Evolutionary conservation across 2,888 invertebrate genomes (phyloP), one percentile per base, ranked within the genome.

Genomic region (Julus scandinavius): DNA sequence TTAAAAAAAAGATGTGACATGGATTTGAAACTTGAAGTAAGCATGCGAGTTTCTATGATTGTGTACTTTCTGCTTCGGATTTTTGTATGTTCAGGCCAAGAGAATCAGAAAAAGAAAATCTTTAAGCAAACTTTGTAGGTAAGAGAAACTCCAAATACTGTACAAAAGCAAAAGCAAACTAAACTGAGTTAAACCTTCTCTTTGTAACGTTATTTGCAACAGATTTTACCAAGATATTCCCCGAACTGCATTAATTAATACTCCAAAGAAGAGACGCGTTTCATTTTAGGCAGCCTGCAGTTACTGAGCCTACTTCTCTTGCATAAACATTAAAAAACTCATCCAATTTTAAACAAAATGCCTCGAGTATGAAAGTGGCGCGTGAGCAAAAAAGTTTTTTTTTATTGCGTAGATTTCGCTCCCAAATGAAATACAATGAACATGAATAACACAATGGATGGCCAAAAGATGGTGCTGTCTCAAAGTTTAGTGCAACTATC

Each of bases 401-500:
- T 80, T 80, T 80, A 80, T 29, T 80, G 80, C 80, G 29, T 29
- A 80, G 80, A 38, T 80, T 80, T 80, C 38, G 29, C 29, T 80
- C 20, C 80, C 72, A 72, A 72, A 72, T 72, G 72, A 72, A 72
- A 72, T 29, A 72, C 72, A 80, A 38, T 80, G 80, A 80, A 38
- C 80, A 80, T 20, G 80, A 80, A 80, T 80, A 80, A 80, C 80
- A 80, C 80, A 80, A 80, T 80, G 80, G 80, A 80, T 80, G 80
- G 80, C 29, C 80, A 38, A 80, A 80, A 80, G 80, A 80, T 80
- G 80, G 80, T 80, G 80, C 80, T 80, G 80, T 80, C 29, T 80
- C 80, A 38, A 80, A 80, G 80, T 80, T 80, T 80, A 80, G 80
- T 80, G 80, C 80, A 80, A 80, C 80, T 80, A 80, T 80, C 80